Evolutionary conservation across 2,797 vertebrate genomes (phyloP).

Genomic region (Cossypha heuglini): DNA sequence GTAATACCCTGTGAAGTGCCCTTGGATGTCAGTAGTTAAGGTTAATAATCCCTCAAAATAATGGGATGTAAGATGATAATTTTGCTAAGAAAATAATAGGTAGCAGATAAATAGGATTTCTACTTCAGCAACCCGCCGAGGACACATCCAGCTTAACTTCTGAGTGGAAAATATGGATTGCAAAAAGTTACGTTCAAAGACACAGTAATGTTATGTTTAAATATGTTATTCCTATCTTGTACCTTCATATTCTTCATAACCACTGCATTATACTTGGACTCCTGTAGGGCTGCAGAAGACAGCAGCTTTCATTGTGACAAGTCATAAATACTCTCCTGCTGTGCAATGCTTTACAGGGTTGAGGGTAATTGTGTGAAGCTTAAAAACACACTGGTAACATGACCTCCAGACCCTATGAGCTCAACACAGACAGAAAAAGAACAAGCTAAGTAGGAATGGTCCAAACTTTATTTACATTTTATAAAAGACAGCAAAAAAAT

Average conservation of each 20-base stretch:
- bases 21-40: slow-evolving; percentile 33
- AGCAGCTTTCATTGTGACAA: slow-evolving; percentile 55
- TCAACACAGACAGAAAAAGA: slow-evolving; percentile 31
- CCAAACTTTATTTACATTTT: slow-evolving; percentile 41
- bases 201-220: slow-evolving; percentile 50
- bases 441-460: slow-evolving; percentile 35
- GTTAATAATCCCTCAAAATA: slow-evolving; percentile 62
- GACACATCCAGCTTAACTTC: slow-evolving; percentile 55
- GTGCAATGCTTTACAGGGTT: slow-evolving; percentile 56
- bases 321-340: slow-evolving; percentile 69
- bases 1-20: neutral
- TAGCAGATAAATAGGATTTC: slow-evolving; percentile 53
- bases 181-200: slow-evolving; percentile 38
- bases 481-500: neutral
- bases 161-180: slow-evolving; percentile 42
- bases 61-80: slow-evolving; percentile 42
- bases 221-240: slow-evolving; percentile 26
- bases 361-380: slow-evolving; percentile 73
- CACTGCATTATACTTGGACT: slow-evolving; percentile 41
- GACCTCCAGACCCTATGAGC: slow-evolving; percentile 49
- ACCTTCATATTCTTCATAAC: slow-evolving; percentile 49
- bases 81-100: slow-evolving; percentile 62
- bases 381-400: slow-evolving; percentile 70
- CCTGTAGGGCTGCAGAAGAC: slow-evolving; percentile 50
- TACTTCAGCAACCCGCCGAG: slow-evolving; percentile 40